phyloP scores from a whole-genome alignment of 2,888 invertebrate species.

The Ligdia adustata region DNA sequence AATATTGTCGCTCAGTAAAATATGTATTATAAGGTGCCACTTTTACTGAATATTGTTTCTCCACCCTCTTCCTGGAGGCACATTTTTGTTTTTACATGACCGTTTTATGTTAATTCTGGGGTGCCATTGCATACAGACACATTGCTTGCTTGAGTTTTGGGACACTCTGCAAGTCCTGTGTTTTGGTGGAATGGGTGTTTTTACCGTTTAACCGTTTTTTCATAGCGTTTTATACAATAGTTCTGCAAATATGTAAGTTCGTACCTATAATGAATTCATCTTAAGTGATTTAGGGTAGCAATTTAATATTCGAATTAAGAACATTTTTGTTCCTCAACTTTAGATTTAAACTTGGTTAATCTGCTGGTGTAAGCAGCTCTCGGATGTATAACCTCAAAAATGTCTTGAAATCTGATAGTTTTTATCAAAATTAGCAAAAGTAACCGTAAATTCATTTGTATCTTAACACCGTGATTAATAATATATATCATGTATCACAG shows the following conservation, averaged over 20 bases:
- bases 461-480: slow-evolving; percentile 7
- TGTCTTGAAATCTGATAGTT: too few species aligned
- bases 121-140: slow-evolving; percentile 6
- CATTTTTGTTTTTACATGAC: slow-evolving; percentile 17
- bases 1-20: slow-evolving; percentile 7
- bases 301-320: too few species aligned
- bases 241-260: background rate
- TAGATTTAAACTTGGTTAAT: too few species aligned
- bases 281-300: too few species aligned
- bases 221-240: background rate
- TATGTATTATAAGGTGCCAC: too few species aligned
- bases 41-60: slow-evolving; percentile 16
- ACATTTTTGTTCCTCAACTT: too few species aligned
- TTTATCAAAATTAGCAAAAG: too few species aligned
- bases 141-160: background rate
- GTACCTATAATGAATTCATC: too few species aligned
- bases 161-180: too few species aligned
- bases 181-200: background rate
- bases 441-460: too few species aligned
- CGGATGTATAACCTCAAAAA: too few species aligned
- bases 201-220: background rate
- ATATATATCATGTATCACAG: slow-evolving; percentile 11
- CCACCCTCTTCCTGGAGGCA: slow-evolving; percentile 4
- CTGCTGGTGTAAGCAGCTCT: too few species aligned
- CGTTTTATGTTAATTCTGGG: slow-evolving; percentile 17